Base-by-base conservation (phyloP, 2,113 vertebrate species). In the Holacanthus passer region DNA sequence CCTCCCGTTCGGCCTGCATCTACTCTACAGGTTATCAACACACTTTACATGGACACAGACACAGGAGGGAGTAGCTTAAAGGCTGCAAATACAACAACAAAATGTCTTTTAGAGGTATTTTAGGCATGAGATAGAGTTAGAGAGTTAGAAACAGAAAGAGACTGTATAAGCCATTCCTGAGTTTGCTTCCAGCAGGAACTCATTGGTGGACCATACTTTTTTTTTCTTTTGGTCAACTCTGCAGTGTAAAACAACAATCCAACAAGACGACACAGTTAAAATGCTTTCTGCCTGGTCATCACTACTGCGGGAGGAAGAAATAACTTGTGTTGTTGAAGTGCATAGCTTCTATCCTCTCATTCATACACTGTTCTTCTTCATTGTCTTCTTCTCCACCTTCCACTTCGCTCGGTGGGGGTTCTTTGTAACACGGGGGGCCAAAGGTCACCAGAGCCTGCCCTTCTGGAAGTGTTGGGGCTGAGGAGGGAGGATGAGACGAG, bases 321-420 rank as follows among this genome's bases (percentile, higher is more conserved):
- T 95, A 96, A 74, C 89, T 94, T 35, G 81, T 88, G 79, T 95
- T 95, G 85, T 90, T 91, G 37, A 95, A 92, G 62, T 94, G 88
- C 63, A 91, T 75, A 12, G 74, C 52, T 11, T 93, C 89, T 9
- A 3, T 64, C 7, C 13, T 56, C 16, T 78, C 74, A 6, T 20
- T 69, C 19, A 19, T n/a, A 29, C 8, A 39, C 24, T 32, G 41
- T 70, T 85, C 83, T 41, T 71, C 77, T 59, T 82, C 79, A 50
- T 80, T 82, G 77, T 77, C 84, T 13, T 65, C 74, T 13, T 24
- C 66, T 7, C 7, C 55, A 43, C 80, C 56, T 43, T 84, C 66
- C 20, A 64, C 67, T 71, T 92, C 62, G 9, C 53, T 85, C 19
- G 19, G 37, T 7, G 45, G 27, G 6, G 5, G 13, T 11, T 88